Conservation (phyloP, 2,113 vertebrate species). For the Psilopsiagon aurifrons region DNA sequence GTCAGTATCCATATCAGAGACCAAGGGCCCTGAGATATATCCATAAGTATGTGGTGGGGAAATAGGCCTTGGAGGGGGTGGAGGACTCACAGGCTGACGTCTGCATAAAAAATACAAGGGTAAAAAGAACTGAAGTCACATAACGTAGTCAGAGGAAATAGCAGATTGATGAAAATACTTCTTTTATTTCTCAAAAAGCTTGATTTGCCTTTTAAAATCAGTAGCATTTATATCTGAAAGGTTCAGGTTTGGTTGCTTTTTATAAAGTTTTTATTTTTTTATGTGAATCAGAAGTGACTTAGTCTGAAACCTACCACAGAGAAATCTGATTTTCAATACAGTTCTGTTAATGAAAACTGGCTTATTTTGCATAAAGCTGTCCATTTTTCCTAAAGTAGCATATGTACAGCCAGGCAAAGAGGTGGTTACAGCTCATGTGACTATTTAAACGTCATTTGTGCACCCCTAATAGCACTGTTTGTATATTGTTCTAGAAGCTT, state of each 20-base stretch:
- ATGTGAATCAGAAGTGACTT: neutral
- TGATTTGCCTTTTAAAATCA: neutral
- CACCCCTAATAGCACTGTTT: neutral
- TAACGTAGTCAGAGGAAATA: neutral
- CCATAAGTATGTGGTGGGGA: constrained; percentile 96
- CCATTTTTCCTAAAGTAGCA: neutral
- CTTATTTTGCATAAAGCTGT: neutral
- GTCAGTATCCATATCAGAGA: constrained; percentile 91
- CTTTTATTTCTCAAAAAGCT: neutral
- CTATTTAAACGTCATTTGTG: neutral
- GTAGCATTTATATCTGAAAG: neutral
- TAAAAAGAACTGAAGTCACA: neutral
- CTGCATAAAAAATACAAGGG: constrained; percentile 68
- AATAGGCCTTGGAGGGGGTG: constrained; percentile 86
- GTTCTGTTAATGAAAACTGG: neutral
- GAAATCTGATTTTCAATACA: rapidly evolving
- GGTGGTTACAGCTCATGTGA: neutral
- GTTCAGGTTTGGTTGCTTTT: neutral
- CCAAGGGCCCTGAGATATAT: constrained; percentile 93
- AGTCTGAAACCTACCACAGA: neutral
- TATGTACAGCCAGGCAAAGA: neutral
- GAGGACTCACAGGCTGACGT: constrained; percentile 91
- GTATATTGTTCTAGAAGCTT: neutral
- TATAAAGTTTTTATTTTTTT: neutral
- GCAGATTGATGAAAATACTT: neutral